Evolutionary conservation across 2,113 vertebrate genomes (phyloP), one percentile per base, ranked within the genome.

Genomic region (Madoqua kirkii): DNA sequence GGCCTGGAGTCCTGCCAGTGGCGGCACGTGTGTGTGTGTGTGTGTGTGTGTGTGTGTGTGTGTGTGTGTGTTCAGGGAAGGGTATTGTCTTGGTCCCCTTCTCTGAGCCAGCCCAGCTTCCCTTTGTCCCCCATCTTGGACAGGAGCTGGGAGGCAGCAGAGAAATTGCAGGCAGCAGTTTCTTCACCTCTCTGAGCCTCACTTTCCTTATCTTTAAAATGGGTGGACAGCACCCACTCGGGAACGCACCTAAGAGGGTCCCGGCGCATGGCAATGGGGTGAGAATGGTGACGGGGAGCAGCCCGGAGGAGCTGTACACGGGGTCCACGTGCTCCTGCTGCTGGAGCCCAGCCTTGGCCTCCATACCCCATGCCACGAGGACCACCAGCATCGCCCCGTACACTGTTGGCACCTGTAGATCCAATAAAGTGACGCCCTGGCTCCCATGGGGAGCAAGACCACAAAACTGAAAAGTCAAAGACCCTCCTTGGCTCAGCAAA

Each of bases 1-100:
- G 92, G 78, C 52, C 93, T 96, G 93, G 87, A 74, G 43, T 36
- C n/a, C 52, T 52, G 97, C 91, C 95, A 95, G 60, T 2, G 23
- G 82, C 10, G 54, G 84, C 23, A 40, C 25, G 13, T 9, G 59
- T 1, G 3, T 9, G 12, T 17, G 45, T 9, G 43, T 6, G 12
- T 16, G 21, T 3, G 33, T 9, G 31, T 2, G n/a, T 7, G 92
- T 1, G 10, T 7, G 10, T 21, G 31, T 7, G 40, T 7, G 11
- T 27, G 21, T 14, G 25, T 2, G 50, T 9, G 54, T 33, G 40
- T 33, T 64, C 8, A 33, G 33, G 12, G 81, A 25, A 7, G 14
- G 54, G 17, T 76, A 15, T 3, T 17, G 54, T 76, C 33, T 57
- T 23, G 11, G 4, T 36, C n/a, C 76, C 17, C 48, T 81, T 81